A percentile compares a stretch with the other conserved stretches of the same genome.
phyloP scores from a whole-genome alignment of 2,113 vertebrate species.

The Verasper variegatus region DNA sequence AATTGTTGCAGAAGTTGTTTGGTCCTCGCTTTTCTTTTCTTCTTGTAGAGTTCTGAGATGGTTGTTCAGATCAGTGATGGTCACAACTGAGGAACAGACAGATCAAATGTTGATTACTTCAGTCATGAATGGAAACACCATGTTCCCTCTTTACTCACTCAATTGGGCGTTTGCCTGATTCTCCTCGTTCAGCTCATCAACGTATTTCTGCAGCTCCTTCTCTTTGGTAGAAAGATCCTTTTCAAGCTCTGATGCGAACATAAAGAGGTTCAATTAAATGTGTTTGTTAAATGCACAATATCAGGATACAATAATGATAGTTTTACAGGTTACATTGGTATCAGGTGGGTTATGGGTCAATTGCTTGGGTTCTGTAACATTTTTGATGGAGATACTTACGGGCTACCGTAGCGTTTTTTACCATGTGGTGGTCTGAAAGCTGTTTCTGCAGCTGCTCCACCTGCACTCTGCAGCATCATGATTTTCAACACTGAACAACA shows the following conservation, averaged over 20 bases:
- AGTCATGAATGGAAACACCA: neutral
- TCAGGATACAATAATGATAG: neutral
- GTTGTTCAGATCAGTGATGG: conserved; percentile 10
- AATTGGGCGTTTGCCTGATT: neutral
- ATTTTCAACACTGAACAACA: conserved; percentile 46
- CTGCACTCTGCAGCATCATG: conserved; percentile 6
- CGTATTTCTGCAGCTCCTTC: neutral
- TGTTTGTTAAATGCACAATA: neutral
- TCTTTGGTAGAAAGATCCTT: conserved; percentile 19
- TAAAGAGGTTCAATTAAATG: neutral
- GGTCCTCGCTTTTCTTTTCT: neutral
- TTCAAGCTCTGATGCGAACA: conserved; percentile 28
- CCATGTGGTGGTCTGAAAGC: neutral
- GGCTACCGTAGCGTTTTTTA: neutral
- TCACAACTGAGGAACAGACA: conserved; percentile 34
- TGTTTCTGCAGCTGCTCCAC: conserved; percentile 25
- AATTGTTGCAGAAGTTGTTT: neutral
- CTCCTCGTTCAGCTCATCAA: conserved; percentile 22
- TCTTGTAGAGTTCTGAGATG: conserved; percentile 11
- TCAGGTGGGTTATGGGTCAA: neutral
- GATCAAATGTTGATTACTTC: neutral
- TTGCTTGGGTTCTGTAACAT: neutral
- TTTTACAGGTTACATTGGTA: neutral
- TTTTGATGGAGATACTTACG: conserved; percentile 23
- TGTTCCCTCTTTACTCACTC: conserved; percentile 32